These are phyloP conservation scores for Hermatobates lingyangjiaoensis DNA, from an alignment of 1,140 invertebrate species.

Conservation along the genomic window DNA sequence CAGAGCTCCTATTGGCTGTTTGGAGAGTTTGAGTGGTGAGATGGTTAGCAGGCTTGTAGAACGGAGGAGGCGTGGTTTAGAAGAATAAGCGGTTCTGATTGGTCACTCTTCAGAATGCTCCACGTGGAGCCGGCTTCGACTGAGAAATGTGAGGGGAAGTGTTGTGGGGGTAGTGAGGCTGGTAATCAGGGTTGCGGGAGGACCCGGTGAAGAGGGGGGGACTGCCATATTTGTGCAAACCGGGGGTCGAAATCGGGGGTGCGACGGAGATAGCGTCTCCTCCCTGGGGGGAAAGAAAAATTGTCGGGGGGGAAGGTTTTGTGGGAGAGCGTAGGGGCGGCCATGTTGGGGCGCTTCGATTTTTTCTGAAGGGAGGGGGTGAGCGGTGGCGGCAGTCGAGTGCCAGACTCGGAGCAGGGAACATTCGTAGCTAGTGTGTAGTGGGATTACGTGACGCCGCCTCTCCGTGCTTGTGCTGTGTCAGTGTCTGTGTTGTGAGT, in stretches of 20 bases:
- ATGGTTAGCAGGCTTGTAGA: no score
- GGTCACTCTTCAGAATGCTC: background rate
- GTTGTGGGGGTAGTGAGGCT: slow-evolving; percentile 18
- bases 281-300: slow-evolving; percentile 13
- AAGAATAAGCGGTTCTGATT: no score
- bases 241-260: slow-evolving; percentile 15
- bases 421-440: background rate
- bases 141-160: slow-evolving; percentile 12
- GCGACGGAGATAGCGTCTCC: slow-evolving; percentile 8
- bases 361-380: no score
- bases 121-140: background rate
- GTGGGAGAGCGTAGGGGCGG: slow-evolving; percentile 12
- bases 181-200: slow-evolving; percentile 19
- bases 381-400: slow-evolving; percentile 2
- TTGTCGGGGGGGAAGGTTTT: slow-evolving; percentile 11
- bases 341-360: slow-evolving; percentile 16
- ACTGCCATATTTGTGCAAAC: slow-evolving; percentile 19
- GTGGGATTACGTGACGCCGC: background rate
- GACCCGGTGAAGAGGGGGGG: no score
- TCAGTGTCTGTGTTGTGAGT: slow-evolving; percentile 4
- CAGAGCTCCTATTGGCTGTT: background rate
- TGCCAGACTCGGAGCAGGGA: slow-evolving; percentile 4
- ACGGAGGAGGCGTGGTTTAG: no score
- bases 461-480: background rate
- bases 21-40: no score